These are phyloP conservation scores for Halyomorpha halys DNA, from an alignment of 1,140 invertebrate species.

Conservation along the genomic window DNA sequence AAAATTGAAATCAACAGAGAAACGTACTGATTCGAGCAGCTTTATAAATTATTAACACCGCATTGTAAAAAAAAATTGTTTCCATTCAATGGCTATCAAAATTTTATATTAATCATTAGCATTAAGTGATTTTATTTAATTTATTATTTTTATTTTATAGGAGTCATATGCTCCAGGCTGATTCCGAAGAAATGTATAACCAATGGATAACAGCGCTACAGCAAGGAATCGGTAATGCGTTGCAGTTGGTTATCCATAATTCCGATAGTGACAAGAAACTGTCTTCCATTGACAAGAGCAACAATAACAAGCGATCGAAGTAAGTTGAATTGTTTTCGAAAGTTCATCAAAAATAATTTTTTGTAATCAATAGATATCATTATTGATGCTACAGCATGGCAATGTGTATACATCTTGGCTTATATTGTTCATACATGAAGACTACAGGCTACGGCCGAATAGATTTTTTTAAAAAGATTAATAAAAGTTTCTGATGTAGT, in stretches of 20 bases:
- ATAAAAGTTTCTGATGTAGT: too few relatives aligned
- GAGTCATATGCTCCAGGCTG: constrained; percentile 92
- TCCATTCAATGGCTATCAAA: background rate
- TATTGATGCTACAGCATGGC: too few relatives aligned
- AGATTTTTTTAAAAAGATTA: too few relatives aligned
- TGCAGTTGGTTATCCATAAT: constrained; percentile 41
- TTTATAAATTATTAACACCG: too few relatives aligned
- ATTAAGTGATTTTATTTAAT: background rate
- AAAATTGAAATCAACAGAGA: too few relatives aligned
- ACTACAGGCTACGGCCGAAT: too few relatives aligned
- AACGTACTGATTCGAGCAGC: too few relatives aligned
- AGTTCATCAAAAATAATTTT: too few relatives aligned
- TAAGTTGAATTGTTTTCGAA: constrained; percentile 14
- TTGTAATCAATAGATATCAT: too few relatives aligned
- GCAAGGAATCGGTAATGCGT: constrained; percentile 69
- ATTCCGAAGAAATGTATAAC: constrained; percentile 80
- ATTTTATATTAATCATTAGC: background rate
- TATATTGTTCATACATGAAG: too few relatives aligned
- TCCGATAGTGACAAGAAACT: constrained; percentile 15
- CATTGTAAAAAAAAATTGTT: background rate
- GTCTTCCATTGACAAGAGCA: constrained; percentile 17
- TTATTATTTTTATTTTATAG: constrained; percentile 39
- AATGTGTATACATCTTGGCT: too few relatives aligned
- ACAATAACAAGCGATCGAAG: constrained; percentile 24
- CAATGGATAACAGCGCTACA: constrained; percentile 85